phyloP scores from a whole-genome alignment of 2,888 invertebrate genomes.

The Limnephilus lunatus region DNA sequence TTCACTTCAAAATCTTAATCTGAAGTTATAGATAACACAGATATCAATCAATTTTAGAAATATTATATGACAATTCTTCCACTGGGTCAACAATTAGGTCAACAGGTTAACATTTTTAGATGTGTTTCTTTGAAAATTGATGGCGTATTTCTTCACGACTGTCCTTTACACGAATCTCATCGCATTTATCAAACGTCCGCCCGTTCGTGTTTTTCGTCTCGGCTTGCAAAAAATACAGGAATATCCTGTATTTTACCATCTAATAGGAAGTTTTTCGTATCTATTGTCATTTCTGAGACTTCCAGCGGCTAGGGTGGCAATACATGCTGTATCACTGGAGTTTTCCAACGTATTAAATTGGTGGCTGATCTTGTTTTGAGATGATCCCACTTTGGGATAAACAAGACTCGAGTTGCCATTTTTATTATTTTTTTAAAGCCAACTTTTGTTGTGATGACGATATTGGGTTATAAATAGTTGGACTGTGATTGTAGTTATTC shows the following conservation, averaged over 20 bases:
- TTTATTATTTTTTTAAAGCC: neutral
- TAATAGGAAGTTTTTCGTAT: neutral
- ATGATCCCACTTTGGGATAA: neutral
- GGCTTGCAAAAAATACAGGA: neutral
- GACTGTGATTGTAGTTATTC: neutral
- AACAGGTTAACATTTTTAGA: neutral
- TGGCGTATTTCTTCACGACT: neutral
- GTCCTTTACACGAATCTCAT: neutral
- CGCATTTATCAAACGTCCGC: neutral
- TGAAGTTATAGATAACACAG: neutral
- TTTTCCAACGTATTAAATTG: neutral
- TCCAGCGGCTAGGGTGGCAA: neutral
- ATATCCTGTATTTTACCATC: neutral
- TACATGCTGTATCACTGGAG: neutral
- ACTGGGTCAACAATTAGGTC: neutral
- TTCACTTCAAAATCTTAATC: too few species aligned
- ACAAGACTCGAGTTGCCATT: neutral
- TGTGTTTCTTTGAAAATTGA: neutral
- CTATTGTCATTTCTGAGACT: neutral
- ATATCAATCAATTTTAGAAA: neutral
- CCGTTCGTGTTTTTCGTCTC: neutral
- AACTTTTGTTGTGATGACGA: neutral
- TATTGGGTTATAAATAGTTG: neutral
- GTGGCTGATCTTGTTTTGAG: neutral
- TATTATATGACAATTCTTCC: neutral